These are phyloP conservation scores for Manduca sexta DNA, from an alignment of 1,140 invertebrate genomes.

Conservation along the genomic window DNA sequence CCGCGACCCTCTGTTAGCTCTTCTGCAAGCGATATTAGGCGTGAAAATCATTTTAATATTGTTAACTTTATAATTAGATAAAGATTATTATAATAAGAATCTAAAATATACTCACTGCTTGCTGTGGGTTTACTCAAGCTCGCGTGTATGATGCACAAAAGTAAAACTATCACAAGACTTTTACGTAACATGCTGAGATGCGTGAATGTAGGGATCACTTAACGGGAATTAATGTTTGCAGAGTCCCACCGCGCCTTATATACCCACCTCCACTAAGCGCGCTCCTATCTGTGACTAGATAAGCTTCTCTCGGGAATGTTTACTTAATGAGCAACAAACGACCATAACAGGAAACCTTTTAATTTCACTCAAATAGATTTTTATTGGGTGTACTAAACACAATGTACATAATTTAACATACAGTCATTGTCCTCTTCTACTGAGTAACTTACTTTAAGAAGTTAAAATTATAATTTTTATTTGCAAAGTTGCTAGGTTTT, in stretches of 20 bases:
- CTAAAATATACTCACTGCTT: slow-evolving; percentile 32
- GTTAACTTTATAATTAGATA: not conserved
- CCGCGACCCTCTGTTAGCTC: slow-evolving; percentile 46
- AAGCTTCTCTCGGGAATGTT: slow-evolving; percentile 62
- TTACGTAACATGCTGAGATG: slow-evolving; percentile 39
- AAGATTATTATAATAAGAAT: not conserved
- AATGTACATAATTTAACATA: no score
- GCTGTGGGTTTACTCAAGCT: slow-evolving; percentile 38
- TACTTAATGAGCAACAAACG: slow-evolving; percentile 60
- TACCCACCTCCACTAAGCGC: slow-evolving; percentile 30
- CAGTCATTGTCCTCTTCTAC: no score
- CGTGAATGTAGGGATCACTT: slow-evolving; percentile 17
- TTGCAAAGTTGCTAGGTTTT: no score
- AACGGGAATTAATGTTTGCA: slow-evolving; percentile 52
- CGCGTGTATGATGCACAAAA: slow-evolving; percentile 33
- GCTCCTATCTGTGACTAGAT: slow-evolving; percentile 56
- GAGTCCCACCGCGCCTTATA: slow-evolving; percentile 44
- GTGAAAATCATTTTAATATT: not conserved
- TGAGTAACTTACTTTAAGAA: no score
- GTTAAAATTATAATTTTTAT: no score
- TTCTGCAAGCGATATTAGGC: slow-evolving; percentile 45
- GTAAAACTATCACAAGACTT: slow-evolving; percentile 24
- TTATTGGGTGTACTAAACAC: no score
- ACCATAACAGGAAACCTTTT: slow-evolving; percentile 37
- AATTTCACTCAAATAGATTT: slow-evolving; percentile 2